Evolutionary conservation across 1,140 invertebrate species (phyloP).

Genomic region (Papilio xuthus): DNA sequence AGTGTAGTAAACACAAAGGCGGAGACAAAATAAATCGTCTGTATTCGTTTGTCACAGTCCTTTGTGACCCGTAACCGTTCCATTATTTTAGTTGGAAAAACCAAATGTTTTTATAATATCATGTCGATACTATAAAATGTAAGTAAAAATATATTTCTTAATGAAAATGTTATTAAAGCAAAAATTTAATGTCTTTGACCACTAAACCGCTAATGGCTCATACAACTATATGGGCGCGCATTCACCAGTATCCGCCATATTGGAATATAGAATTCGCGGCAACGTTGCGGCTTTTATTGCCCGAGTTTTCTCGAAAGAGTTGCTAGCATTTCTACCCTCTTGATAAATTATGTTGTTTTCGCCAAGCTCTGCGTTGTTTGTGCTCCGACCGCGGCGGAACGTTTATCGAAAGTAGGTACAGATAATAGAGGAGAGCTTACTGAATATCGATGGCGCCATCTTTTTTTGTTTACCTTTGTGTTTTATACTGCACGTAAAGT

Average conservation of each 20-base stretch:
- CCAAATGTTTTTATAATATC: too few relatives aligned
- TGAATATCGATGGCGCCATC: constrained; percentile 59
- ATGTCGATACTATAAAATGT: neutral
- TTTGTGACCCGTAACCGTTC: neutral
- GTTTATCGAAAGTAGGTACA: constrained; percentile 53
- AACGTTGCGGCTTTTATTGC: constrained; percentile 66
- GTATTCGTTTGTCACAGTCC: neutral
- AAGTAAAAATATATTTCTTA: neutral
- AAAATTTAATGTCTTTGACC: constrained; percentile 50
- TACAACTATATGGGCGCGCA: constrained; percentile 68
- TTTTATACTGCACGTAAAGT: neutral
- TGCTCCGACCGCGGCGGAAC: constrained; percentile 50
- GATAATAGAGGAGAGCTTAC: constrained; percentile 48
- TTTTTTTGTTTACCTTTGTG: constrained; percentile 40
- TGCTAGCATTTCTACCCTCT: constrained; percentile 66
- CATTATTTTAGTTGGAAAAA: neutral
- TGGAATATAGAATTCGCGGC: constrained; percentile 66
- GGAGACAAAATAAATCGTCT: neutral
- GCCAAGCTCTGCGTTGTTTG: constrained; percentile 67
- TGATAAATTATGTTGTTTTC: constrained; percentile 80
- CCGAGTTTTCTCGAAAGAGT: constrained; percentile 66
- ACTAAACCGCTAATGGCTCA: constrained; percentile 51
- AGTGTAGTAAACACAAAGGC: neutral
- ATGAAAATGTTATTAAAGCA: neutral
- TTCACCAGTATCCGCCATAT: constrained; percentile 62